phyloP scores from a whole-genome alignment of 2,113 vertebrate species.

The Phaethon lepturus region DNA sequence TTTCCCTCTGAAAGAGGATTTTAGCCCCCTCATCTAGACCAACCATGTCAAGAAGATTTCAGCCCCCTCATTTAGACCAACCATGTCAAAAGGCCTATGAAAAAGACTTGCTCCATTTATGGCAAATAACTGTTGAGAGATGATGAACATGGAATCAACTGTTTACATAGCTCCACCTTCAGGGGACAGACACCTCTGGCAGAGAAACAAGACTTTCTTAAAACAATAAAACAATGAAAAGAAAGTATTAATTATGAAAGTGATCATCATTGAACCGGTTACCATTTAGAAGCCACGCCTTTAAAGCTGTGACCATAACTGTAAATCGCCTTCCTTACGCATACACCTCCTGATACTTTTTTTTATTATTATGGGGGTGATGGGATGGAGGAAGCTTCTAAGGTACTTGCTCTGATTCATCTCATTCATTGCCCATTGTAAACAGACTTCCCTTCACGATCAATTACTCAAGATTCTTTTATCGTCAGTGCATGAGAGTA shows the following conservation, averaged over 20 bases:
- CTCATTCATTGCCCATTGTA: not conserved
- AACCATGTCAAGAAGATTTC: not conserved
- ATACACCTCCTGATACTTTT: not conserved
- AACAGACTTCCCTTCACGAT: not conserved
- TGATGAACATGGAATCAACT: not conserved
- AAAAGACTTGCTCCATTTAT: not conserved
- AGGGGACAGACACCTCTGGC: not conserved
- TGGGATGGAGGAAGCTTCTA: not conserved
- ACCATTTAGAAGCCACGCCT: not conserved
- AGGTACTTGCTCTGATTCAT: not conserved
- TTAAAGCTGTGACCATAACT: not conserved
- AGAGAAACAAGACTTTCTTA: not conserved
- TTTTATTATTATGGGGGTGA: rapidly evolving
- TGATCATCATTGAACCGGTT: not conserved
- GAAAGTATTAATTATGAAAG: not conserved
- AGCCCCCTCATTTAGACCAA: not conserved
- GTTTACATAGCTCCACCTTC: not conserved
- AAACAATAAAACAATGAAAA: not conserved
- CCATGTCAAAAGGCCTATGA: not conserved
- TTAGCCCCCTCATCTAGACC: not conserved
- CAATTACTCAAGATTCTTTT: not conserved
- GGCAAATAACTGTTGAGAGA: not conserved
- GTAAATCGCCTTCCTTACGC: not conserved
- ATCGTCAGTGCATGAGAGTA: not conserved
- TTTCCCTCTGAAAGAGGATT: not conserved